Evolutionary conservation across 2,113 vertebrate species (phyloP).

Genomic region (Aegypius monachus): DNA sequence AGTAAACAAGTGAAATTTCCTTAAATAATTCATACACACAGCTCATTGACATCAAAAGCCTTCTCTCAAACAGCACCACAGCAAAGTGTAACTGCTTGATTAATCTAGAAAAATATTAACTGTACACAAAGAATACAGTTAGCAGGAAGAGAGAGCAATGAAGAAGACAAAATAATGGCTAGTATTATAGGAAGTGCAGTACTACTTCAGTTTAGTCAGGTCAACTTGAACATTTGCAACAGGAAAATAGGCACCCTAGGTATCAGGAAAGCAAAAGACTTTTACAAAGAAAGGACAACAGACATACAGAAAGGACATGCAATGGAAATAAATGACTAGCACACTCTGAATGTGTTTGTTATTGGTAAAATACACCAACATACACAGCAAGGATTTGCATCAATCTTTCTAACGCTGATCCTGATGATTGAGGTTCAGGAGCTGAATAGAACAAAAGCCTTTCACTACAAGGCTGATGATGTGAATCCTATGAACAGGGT

Average conservation of each 20-base stretch:
- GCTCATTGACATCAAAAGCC: constrained; percentile 9
- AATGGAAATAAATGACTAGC: not conserved
- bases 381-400: not conserved
- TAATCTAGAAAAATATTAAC: constrained; percentile 6
- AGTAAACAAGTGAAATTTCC: constrained; percentile 5
- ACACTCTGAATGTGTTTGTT: not conserved
- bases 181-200: not conserved
- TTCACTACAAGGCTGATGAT: not conserved
- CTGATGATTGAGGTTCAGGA: not conserved
- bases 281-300: not conserved
- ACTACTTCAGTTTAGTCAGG: not conserved
- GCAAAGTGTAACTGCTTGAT: not conserved
- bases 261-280: not conserved
- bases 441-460: not conserved
- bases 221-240: not conserved
- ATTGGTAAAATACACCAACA: not conserved
- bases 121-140: not conserved
- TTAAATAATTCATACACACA: constrained; percentile 46
- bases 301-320: not conserved
- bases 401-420: not conserved
- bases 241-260: not conserved
- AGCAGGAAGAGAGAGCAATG: not conserved
- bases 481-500: not conserved
- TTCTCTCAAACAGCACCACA: not conserved
- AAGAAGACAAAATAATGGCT: not conserved